Percentiles rank a stretch among this genome's conserved stretches.
phyloP scores from a whole-genome alignment of 2,113 vertebrate genomes.

The Corythoichthys haematopterus region DNA sequence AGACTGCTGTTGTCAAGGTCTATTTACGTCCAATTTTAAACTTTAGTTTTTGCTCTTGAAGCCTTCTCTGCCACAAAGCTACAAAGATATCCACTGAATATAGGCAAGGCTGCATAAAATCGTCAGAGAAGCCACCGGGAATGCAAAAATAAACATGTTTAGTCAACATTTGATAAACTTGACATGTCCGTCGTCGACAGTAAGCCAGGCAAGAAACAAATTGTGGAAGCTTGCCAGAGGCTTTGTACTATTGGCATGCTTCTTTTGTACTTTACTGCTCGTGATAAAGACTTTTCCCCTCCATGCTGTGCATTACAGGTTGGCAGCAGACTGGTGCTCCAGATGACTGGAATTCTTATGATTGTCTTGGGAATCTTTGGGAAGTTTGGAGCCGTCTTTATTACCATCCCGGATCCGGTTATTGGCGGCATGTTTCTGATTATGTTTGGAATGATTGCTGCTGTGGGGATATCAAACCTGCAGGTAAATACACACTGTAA shows the following conservation, averaged over 20 bases:
- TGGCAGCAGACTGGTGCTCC: constrained; percentile 74
- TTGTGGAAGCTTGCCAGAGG: neutral
- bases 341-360: constrained; percentile 73
- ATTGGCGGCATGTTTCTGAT: constrained; percentile 81
- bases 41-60: neutral
- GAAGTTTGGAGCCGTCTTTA: constrained; percentile 77
- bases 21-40: neutral
- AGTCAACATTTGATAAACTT: neutral
- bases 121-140: neutral
- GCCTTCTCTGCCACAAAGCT: neutral
- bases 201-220: neutral
- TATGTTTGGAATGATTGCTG: constrained; percentile 80
- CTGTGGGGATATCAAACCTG: constrained; percentile 77
- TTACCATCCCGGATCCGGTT: constrained; percentile 77
- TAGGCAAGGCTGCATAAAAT: neutral
- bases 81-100: neutral
- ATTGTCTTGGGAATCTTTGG: constrained; percentile 74
- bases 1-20: neutral
- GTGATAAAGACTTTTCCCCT: neutral
- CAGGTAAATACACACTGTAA: constrained; percentile 60
- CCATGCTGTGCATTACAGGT: constrained; percentile 52
- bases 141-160: neutral
- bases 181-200: neutral
- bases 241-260: neutral
- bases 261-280: neutral